Evolutionary conservation across 2,888 invertebrate genomes (phyloP).

Genomic region (Epirrhoe tristata): DNA sequence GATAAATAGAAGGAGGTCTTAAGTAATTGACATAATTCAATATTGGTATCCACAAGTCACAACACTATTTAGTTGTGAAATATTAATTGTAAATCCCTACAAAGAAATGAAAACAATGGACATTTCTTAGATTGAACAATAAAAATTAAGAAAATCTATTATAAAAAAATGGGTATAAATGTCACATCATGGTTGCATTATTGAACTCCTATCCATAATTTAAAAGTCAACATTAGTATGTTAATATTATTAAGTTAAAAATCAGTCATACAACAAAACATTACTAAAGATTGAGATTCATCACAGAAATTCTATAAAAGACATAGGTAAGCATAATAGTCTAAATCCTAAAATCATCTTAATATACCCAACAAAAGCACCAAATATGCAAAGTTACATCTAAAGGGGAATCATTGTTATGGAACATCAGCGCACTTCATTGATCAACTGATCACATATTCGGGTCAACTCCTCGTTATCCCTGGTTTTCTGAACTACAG

Average conservation of each 20-base stretch:
- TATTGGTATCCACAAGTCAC: slow-evolving; percentile 5
- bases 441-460: slow-evolving; percentile 97
- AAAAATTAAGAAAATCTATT: background rate
- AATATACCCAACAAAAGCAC: slow-evolving; percentile 44
- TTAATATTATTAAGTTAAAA: slow-evolving; percentile 17
- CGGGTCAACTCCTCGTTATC: slow-evolving; percentile 95
- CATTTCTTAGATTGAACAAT: slow-evolving; percentile 2
- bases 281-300: slow-evolving; percentile 39
- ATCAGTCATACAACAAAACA: slow-evolving; percentile 22
- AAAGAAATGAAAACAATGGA: slow-evolving; percentile 2
- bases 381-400: slow-evolving; percentile 36
- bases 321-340: slow-evolving; percentile 22
- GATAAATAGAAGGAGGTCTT: slow-evolving; percentile 13
- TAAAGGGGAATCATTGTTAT: slow-evolving; percentile 19
- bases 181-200: background rate
- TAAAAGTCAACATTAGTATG: slow-evolving; percentile 23
- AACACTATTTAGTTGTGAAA: background rate
- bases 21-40: slow-evolving; percentile 22
- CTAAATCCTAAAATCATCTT: slow-evolving; percentile 30
- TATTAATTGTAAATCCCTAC: slow-evolving; percentile 4
- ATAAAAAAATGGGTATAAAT: background rate
- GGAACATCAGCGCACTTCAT: slow-evolving; percentile 68
- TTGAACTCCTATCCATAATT: slow-evolving; percentile 3
- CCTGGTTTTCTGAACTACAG: slow-evolving; percentile 93
- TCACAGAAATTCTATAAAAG: slow-evolving; percentile 39